phyloP scores from a whole-genome alignment of 2,797 vertebrate genomes.

The Brachyrhaphis roseni region DNA sequence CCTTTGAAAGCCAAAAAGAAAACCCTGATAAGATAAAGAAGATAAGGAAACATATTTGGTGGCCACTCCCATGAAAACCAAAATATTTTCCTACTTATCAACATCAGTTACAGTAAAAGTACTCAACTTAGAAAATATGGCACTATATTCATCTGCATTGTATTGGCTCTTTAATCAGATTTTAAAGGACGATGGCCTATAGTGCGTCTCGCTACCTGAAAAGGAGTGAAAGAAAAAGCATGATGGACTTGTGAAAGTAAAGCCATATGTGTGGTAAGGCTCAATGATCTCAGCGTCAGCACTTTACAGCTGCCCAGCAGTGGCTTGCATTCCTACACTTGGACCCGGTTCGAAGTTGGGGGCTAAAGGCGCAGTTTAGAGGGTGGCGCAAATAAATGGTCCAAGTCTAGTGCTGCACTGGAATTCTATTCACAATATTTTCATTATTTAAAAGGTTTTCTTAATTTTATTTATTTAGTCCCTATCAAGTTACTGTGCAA shows the following conservation, averaged over 20 bases:
- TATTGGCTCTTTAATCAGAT: background rate
- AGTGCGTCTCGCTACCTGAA: slow-evolving; percentile 13
- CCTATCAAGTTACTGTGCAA: slow-evolving; percentile 58
- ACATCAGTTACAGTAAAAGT: background rate
- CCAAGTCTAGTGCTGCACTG: slow-evolving; percentile 47
- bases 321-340: slow-evolving; percentile 78
- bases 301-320: slow-evolving; percentile 81
- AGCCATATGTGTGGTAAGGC: slow-evolving; percentile 80
- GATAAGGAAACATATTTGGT: slow-evolving; percentile 27
- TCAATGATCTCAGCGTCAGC: slow-evolving; percentile 79
- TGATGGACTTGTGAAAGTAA: slow-evolving; percentile 75
- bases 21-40: slow-evolving; percentile 42
- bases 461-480: slow-evolving; percentile 51
- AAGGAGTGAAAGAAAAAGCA: slow-evolving; percentile 46
- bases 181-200: slow-evolving; percentile 1
- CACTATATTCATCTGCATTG: background rate
- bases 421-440: slow-evolving; percentile 80
- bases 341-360: slow-evolving; percentile 34
- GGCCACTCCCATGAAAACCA: slow-evolving; percentile 13
- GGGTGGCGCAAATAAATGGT: slow-evolving; percentile 47
- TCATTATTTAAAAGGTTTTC: slow-evolving; percentile 58
- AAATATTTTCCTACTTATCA: background rate
- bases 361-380: background rate
- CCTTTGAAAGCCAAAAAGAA: slow-evolving; percentile 42
- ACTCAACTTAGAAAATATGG: background rate